Evolutionary conservation across 2,113 vertebrate species (phyloP).

Genomic region (Paratilapia polleni): DNA sequence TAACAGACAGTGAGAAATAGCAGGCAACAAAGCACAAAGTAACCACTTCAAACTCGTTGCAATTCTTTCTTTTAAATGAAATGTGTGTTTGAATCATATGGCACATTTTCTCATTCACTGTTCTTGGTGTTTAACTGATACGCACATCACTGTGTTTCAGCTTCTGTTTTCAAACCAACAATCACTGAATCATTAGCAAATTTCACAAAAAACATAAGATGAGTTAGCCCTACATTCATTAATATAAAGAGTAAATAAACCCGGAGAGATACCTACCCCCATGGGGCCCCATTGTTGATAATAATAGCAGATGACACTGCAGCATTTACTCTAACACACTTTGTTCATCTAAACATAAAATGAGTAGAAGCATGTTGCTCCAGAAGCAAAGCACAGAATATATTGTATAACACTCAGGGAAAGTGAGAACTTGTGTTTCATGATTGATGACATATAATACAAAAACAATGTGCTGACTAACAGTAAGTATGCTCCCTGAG

Average conservation of each 20-base stretch:
- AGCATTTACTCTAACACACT: not conserved
- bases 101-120: not conserved
- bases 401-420: not conserved
- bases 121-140: not conserved
- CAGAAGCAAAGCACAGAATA: not conserved
- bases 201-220: not conserved
- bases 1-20: too few relatives aligned
- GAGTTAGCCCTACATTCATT: not conserved
- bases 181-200: not conserved
- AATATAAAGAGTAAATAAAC: not conserved
- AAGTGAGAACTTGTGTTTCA: not conserved
- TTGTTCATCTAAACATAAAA: conserved; percentile 3
- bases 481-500: not conserved
- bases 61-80: not conserved
- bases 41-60: too few relatives aligned
- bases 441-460: not conserved
- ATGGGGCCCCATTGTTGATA: not conserved
- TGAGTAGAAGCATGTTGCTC: not conserved
- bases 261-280: not conserved
- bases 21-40: too few relatives aligned
- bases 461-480: conserved; percentile 21
- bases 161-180: not conserved
- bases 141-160: not conserved
- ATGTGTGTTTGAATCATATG: not conserved
- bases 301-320: not conserved